A percentile compares a stretch with the other conserved stretches of the same genome.
These are phyloP conservation scores for Eugnorisma glareosa DNA, from an alignment of 2,888 invertebrate species.

Conservation along the genomic window DNA sequence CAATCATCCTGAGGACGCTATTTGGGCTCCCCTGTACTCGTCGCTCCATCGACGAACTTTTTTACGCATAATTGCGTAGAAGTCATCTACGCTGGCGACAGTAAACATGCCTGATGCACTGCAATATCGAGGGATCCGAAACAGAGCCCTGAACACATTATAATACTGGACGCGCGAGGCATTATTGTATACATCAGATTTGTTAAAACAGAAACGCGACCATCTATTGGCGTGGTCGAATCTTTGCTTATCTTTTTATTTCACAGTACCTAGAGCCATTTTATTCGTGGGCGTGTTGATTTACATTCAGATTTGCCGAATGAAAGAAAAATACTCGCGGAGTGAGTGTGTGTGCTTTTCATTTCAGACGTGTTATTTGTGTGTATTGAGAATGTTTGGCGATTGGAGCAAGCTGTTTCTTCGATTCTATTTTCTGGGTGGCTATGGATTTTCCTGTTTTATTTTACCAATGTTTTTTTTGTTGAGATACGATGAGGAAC, in stretches of 20 bases:
- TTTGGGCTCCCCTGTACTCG: too few species aligned
- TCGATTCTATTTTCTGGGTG: constrained; percentile 21
- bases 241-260: constrained; percentile 10
- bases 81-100: too few species aligned
- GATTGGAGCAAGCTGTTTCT: constrained; percentile 28
- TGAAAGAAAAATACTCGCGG: constrained; percentile 37
- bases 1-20: too few species aligned
- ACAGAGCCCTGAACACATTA: too few species aligned
- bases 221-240: background rate
- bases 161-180: too few species aligned
- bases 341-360: constrained; percentile 43
- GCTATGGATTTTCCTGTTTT: constrained; percentile 14
- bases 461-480: constrained; percentile 6
- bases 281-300: constrained; percentile 31
- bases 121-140: too few species aligned
- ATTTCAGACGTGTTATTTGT: constrained; percentile 43
- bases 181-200: background rate
- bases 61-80: too few species aligned
- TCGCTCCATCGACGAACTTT: too few species aligned
- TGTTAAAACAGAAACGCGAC: background rate
- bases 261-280: constrained; percentile 10
- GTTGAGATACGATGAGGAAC: background rate
- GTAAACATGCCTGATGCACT: too few species aligned
- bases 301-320: constrained; percentile 52
- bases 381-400: constrained; percentile 41